Base-by-base conservation (phyloP, 2,797 vertebrate species). In the Hafferia zeledoni region DNA sequence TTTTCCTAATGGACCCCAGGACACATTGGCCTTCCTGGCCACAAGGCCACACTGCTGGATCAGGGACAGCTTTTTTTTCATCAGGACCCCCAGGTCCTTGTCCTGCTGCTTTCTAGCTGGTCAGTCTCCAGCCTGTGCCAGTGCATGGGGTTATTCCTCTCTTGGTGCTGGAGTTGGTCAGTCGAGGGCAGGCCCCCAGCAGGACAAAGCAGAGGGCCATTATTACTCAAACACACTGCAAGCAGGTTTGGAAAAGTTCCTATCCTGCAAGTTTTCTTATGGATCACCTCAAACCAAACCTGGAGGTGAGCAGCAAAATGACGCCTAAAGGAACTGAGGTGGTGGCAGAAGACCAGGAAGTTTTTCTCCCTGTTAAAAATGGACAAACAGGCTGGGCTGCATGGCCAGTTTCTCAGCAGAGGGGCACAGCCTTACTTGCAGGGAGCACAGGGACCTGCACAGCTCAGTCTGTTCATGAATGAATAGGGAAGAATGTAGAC, bases 331-430 rank as follows among this genome's bases (percentile, higher is more conserved):
- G 12, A 82, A 31, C 13, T 49, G 37, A 53, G 23, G 13, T 31
- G 23, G 25, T 20, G 64, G 46, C 20, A 53, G 39, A 83, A 72
- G n/a, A 65, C 17, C 65, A 61, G 13, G 6, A 25, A 53, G 2
- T 4, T 33, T 72, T 88, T 59, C 13, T 46, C 7, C 7, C 11
- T 50, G 5, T 31, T 67, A 70, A 28, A 76, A 83, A 76, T 16
- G 7, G 39, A 13, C 14, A 75, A 81, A 76, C 20, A 65, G 30
- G 15, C 35, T 0, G 0, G 31, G 14, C 57, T 1, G 1, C 27
- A 4, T 5, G 16, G 14, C 17, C 3, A 4, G 9, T 63, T 76
- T 82, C 43, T 55, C 55, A 76, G 13, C 0, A 6, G 57, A 82
- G 37, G 22, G 30, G 12, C 13, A 83, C 35, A 83, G 28, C 31